These are phyloP conservation scores for Anagyrus pseudococci DNA, from an alignment of 2,888 invertebrate species.

Conservation along the genomic window DNA sequence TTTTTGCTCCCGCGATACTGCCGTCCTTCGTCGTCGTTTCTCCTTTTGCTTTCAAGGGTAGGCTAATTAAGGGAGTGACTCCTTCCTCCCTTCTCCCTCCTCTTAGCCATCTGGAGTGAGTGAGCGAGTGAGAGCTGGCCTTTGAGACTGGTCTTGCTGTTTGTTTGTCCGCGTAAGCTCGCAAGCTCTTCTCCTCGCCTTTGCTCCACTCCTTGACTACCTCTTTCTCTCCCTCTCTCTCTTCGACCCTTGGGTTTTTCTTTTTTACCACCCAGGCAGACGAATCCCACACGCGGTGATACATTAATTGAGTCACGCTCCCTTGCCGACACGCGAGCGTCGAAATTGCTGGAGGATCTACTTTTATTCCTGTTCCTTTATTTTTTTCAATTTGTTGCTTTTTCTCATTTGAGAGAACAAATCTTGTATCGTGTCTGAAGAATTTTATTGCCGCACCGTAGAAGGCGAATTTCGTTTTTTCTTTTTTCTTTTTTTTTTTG, in stretches of 20 bases:
- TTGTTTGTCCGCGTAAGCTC: background rate
- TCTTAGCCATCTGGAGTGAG: no score
- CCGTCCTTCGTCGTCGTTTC: no score
- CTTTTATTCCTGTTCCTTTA: background rate
- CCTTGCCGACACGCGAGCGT: background rate
- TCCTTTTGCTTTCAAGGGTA: no score
- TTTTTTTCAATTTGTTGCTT: no score
- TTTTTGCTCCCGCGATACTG: no score
- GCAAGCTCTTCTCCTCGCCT: slow-evolving; percentile 12
- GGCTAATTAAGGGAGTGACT: slow-evolving; percentile 18
- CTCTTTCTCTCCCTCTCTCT: background rate
- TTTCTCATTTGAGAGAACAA: no score
- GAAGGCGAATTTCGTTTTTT: no score
- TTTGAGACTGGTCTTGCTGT: slow-evolving; percentile 18
- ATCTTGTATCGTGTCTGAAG: no score
- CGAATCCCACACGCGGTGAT: slow-evolving; percentile 8
- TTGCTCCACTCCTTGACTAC: background rate
- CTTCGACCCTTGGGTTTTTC: background rate
- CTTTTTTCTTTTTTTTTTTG: no score
- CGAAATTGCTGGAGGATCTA: no score
- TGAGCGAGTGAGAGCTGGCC: background rate
- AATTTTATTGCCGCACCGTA: no score
- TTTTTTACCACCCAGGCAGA: background rate
- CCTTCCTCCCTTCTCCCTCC: no score
- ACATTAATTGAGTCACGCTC: slow-evolving; percentile 20